Percentiles rank a stretch among this genome's conserved stretches.
Evolutionary conservation across 2,888 invertebrate species (phyloP).

Genomic region (Tromatobia lineatoria): DNA sequence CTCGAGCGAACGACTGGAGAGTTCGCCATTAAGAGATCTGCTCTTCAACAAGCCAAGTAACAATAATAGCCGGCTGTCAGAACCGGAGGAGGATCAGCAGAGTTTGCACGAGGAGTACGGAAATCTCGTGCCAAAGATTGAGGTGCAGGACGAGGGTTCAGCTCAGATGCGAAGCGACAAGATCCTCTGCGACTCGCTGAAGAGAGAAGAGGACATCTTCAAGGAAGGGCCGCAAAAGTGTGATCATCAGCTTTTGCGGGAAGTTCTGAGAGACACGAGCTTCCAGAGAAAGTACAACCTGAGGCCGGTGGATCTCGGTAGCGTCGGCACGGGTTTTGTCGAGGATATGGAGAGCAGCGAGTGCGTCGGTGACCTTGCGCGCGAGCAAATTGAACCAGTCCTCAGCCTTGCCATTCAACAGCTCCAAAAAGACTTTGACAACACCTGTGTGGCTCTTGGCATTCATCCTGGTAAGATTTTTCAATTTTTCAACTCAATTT

Average conservation of each 20-base stretch:
- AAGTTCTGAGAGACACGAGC: conserved; percentile 93
- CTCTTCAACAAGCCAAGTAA: conserved; percentile 76
- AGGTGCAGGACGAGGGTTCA: conserved; percentile 85
- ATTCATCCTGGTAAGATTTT: conserved; percentile 93
- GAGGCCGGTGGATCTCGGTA: conserved; percentile 91
- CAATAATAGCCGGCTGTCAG: conserved; percentile 58
- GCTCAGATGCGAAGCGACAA: conserved; percentile 21
- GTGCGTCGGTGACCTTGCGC: conserved; percentile 87
- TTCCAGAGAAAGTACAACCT: conserved; percentile 94
- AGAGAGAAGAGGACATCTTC: conserved; percentile 78
- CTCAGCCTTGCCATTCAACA: conserved; percentile 95
- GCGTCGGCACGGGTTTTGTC: conserved; percentile 86
- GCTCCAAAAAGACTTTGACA: conserved; percentile 94
- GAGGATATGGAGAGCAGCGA: conserved; percentile 90
- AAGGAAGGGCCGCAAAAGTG: conserved; percentile 76
- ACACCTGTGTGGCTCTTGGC: conserved; percentile 93
- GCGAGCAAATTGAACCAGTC: conserved; percentile 93
- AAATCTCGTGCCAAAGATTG: conserved; percentile 67
- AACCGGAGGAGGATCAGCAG: conserved; percentile 65
- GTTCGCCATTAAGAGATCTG: conserved; percentile 80
- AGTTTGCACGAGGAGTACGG: conserved; percentile 68
- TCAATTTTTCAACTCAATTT: background rate
- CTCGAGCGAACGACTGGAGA: conserved; percentile 85
- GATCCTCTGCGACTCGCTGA: conserved; percentile 58
- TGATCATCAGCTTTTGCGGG: conserved; percentile 92